phyloP scores from a whole-genome alignment of 2,888 invertebrate genomes.

The Xestoiulus laeticollis region DNA sequence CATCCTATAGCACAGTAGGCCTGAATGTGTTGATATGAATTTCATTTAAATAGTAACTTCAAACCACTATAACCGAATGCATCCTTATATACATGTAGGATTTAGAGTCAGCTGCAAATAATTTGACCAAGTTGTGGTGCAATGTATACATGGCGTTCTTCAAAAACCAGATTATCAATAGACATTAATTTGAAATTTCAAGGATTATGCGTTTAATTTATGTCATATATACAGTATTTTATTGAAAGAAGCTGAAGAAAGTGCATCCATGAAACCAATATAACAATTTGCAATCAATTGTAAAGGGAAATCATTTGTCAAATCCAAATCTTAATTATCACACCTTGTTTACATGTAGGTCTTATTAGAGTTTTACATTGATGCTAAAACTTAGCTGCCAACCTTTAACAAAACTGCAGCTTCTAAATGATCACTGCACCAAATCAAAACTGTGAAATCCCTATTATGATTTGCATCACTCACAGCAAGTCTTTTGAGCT shows the following conservation, averaged over 20 bases:
- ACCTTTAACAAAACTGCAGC: neutral
- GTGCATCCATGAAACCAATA: neutral
- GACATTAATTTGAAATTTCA: too few relatives aligned
- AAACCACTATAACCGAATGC: too few relatives aligned
- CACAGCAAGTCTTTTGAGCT: neutral
- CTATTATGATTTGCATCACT: conserved; percentile 2
- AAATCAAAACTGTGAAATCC: neutral
- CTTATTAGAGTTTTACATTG: neutral
- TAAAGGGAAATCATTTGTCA: neutral
- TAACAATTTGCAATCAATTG: neutral
- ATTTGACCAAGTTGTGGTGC: too few relatives aligned
- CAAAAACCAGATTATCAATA: too few relatives aligned
- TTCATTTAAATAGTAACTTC: too few relatives aligned
- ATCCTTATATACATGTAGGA: too few relatives aligned
- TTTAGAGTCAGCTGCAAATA: too few relatives aligned
- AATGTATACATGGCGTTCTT: too few relatives aligned
- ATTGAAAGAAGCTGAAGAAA: neutral
- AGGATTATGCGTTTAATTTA: too few relatives aligned
- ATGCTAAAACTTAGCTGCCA: neutral
- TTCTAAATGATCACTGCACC: neutral
- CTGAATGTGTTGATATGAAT: too few relatives aligned
- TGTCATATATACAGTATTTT: too few relatives aligned
- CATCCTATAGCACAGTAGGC: too few relatives aligned
- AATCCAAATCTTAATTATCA: neutral
- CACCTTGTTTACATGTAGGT: neutral